phyloP scores from a whole-genome alignment of 2,113 vertebrate genomes.

The Neoarius graeffei region DNA sequence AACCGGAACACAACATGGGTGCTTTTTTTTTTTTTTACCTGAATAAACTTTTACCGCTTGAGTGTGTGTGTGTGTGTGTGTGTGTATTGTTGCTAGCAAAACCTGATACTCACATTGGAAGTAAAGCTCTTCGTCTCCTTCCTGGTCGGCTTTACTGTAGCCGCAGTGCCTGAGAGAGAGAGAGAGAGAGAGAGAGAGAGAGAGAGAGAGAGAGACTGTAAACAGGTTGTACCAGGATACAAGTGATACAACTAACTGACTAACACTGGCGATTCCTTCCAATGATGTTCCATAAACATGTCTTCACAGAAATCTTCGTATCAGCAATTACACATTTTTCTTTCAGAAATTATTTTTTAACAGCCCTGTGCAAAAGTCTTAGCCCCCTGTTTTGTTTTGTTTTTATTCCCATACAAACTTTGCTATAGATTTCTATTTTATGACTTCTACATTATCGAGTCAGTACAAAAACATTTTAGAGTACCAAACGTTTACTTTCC shows the following conservation, averaged over 20 bases:
- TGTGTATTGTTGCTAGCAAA: constrained; percentile 57
- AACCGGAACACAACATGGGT: neutral
- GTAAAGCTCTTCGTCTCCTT: constrained; percentile 98
- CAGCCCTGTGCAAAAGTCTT: no score
- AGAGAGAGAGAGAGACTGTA: neutral
- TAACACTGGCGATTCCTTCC: neutral
- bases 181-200: neutral
- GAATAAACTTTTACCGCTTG: neutral
- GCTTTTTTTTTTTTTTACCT: neutral
- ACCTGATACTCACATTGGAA: constrained; percentile 96
- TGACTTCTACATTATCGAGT: no score
- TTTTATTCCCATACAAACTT: no score
- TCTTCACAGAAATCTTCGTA: neutral
- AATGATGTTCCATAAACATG: neutral
- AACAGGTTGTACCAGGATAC: neutral
- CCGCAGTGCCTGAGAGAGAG: constrained; percentile 84
- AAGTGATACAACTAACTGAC: neutral
- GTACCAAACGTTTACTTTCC: no score
- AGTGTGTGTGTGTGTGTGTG: neutral
- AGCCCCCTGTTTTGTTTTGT: no score
- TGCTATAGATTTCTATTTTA: no score
- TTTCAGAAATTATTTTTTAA: neutral
- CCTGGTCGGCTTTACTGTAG: constrained; percentile 98
- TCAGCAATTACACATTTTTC: neutral
- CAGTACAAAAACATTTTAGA: no score